These are phyloP conservation scores for Mormyrus iriodes DNA, from an alignment of 2,113 vertebrate species.

Conservation along the genomic window DNA sequence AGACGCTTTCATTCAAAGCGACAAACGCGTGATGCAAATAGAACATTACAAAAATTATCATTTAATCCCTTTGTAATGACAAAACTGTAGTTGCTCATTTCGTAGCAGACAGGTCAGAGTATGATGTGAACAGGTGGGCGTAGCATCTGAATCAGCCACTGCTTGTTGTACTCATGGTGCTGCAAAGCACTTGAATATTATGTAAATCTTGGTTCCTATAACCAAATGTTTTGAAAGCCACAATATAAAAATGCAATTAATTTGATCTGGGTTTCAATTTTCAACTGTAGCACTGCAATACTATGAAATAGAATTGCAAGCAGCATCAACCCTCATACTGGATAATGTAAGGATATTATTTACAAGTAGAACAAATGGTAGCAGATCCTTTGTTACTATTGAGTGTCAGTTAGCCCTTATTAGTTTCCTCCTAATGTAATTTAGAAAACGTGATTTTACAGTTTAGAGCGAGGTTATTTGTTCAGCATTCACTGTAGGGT, in stretches of 20 bases:
- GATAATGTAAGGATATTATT: not conserved
- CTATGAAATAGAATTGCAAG: not conserved
- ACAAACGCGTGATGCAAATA: not conserved
- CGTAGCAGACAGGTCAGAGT: not conserved
- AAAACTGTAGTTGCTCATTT: not conserved
- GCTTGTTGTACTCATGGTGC: not conserved
- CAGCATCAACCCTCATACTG: not conserved
- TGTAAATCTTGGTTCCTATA: not conserved
- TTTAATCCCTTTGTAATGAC: conserved; percentile 7
- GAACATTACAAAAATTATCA: conserved; percentile 14
- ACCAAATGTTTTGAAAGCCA: not conserved
- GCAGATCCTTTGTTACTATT: not conserved
- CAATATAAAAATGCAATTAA: not conserved
- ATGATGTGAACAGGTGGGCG: not conserved
- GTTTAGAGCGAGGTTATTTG: not conserved
- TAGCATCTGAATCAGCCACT: not conserved
- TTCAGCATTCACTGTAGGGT: not conserved
- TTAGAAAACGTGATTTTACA: not conserved
- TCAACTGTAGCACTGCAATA: not conserved
- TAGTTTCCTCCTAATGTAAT: not conserved
- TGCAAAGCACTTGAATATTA: not conserved
- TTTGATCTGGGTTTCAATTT: not conserved
- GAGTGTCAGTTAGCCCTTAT: not conserved
- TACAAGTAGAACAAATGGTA: not conserved
- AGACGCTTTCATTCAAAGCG: not conserved